Evolutionary conservation across 30 jellyfish, hydroid and myxozoan genomes (phyloP), one percentile per base, ranked within the genome.

Genomic region (Aurelia aurita complex sp. Pacific): DNA sequence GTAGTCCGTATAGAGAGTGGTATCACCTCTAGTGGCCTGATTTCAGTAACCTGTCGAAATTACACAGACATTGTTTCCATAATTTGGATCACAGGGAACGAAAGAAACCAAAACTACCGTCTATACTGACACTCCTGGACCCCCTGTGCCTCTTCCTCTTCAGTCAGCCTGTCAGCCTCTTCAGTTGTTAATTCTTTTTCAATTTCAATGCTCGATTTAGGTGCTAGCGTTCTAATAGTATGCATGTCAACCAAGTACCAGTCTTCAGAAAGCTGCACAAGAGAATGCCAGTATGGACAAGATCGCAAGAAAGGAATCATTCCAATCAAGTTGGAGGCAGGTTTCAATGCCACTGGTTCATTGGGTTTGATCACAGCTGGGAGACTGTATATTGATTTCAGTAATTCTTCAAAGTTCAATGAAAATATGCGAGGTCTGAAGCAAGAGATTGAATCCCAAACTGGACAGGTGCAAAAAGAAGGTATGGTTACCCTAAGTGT

Each of bases 241-340:
- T 66, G 76, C 76, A 66, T 66, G 76, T 66, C 76, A 17, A 66
- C 10, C 46, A 66, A 66, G 18, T 66, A 66, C 76, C 76, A 66
- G 57, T 5, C 43, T 13, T 66, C 76, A 23, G 76, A 66, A 16
- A 66, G 46, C 76, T 66, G 76, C 46, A 66, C 38, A 13, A 66
- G 46, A 50, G 76, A 66, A 23, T 66, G 38, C 76, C 38, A 66
- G 43, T 66, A 66, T 23, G 76, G 54, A 23, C 76, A 66, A 66
- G 76, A 23, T 13, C 38, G 46, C 18, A 66, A 50, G 46, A 66
- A 66, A 17, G 16, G 46, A 14, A 66, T 66, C 76, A 17, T 66
- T 23, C 76, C 76, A 15, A 66, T 66, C 46, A 66, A 66, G 43
- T 23, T 66, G 76, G 76, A 66, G 76, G 8, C 38, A 2, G 76